Base-by-base conservation (phyloP, 2,888 invertebrate species). In the Leuctra nigra region DNA sequence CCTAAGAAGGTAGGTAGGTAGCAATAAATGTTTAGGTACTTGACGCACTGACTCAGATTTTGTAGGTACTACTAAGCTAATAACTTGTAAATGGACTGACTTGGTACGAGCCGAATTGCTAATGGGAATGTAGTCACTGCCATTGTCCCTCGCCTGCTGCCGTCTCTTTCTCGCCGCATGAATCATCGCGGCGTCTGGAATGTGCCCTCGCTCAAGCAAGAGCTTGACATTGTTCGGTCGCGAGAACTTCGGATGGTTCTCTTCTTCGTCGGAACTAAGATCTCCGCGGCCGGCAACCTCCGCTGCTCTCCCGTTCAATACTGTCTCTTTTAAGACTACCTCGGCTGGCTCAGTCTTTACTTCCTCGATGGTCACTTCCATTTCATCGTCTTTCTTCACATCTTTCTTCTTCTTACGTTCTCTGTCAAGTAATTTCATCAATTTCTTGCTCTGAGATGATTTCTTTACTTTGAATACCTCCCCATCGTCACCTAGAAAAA, bases 161-260 rank as follows among this genome's bases (percentile, higher is more conserved):
- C 98, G 79, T 61, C 90, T 83, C 75, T 98, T 98, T 68, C 96
- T 82, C 11, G 96, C 96, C 63, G 94, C 94, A 76, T 97, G 97
- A 71, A 99, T 98, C 80, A 95, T 89, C 54, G 93, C 93, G 9
- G 98, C 97, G 77, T 98, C 97, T 9, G 98, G 97, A 68, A 97
- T 97, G 64, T 85, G 86, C 14, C 96, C 96, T 68, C 78, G 87
- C 73, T 87, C 87, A 61, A 92, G 75, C 65, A 91, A 83, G 66
- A 86, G 83, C 68, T 87, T 86, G 66, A 91, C 83, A 62, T 85
- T 82, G 69, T 89, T 88, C 0, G 80, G 78, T 65, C 77, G 78
- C 13, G 78, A 74, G 66, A 84, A 85, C 62, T 76, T 75, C 67
- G 81, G 81, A 24, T 57, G 54, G 46, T 80, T 71, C 69, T 76